A percentile compares a stretch with the other conserved stretches of the same genome.
Evolutionary conservation across 2,797 vertebrate genomes (phyloP).

Genomic region (Paramormyrops hopkinsi): DNA sequence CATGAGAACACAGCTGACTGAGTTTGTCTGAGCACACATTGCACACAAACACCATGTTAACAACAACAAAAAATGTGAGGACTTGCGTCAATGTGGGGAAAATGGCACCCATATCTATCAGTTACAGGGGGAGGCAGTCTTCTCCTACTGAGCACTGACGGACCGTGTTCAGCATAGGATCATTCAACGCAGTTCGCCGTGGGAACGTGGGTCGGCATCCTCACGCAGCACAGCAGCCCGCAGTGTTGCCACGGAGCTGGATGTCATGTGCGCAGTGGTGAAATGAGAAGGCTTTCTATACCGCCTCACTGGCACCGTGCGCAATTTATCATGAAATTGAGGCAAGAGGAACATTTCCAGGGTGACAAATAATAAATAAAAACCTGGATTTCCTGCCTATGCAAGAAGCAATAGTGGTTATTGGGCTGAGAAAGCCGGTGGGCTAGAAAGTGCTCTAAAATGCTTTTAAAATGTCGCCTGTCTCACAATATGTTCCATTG

Average conservation of each 20-base stretch:
- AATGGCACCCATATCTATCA: neutral
- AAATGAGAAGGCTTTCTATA: neutral
- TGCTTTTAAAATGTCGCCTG: neutral
- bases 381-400: neutral
- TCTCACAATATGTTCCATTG: neutral
- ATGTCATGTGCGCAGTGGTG: neutral
- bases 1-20: neutral
- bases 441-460: neutral
- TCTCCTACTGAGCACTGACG: neutral
- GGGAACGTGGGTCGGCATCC: neutral
- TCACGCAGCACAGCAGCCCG: neutral
- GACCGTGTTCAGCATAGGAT: neutral
- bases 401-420: neutral
- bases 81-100: neutral
- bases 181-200: neutral
- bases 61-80: neutral
- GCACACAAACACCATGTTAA: neutral
- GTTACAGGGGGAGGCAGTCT: neutral
- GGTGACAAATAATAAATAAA: constrained; percentile 3
- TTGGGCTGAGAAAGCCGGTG: neutral
- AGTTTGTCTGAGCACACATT: neutral
- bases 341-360: neutral
- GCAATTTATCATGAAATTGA: constrained; percentile 7
- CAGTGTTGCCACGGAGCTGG: neutral
- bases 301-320: neutral